Evolutionary conservation across 2,888 invertebrate genomes (phyloP), one percentile per base, ranked within the genome.

Genomic region (Helobdella robusta): DNA sequence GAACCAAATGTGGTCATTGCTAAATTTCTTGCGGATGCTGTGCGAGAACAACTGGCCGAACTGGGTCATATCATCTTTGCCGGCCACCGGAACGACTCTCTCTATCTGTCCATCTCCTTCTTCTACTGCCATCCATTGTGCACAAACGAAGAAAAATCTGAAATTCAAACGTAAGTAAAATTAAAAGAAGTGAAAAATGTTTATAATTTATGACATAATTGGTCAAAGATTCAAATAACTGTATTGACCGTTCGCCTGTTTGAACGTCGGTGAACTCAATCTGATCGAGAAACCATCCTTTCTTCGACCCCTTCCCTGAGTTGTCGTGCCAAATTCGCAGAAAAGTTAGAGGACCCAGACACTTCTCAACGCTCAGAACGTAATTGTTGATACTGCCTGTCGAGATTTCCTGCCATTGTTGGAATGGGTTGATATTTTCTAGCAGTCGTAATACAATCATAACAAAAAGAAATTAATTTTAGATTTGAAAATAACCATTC

Each of bases 311-410:
- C 18, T 71, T 72, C 30, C 77, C 79, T 28, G 73, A 72, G 71
- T 79, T 79, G 71, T 79, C 79, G 66, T 79, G 79, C 78, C 78
- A 79, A 62, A 79, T 74, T 4, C 79, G 70, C 62, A 77, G 70
- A 70, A 76, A 78, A 44, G 73, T 76, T 32, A 78, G 71, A 0
- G 76, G 73, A 2, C 79, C 78, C 5, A 79, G 73, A 34, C 72
- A 73, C 1, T 69, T 64, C 68, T 79, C 79, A 11, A 75, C 75
- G 64, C 77, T 76, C 68, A 78, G 70, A 11, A 79, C 72, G 68
- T 72, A 79, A 72, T 79, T 79, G 71, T 75, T 71, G 61, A 78
- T 77, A 67, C 75, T 76, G 3, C 78, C 77, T 6, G 72, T 68
- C 1, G 71, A 72, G 6, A 77, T 71, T n/a, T 70, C 73, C 79